Conservation (phyloP, 2,113 vertebrate species). For the Gracilinanus agilis region DNA sequence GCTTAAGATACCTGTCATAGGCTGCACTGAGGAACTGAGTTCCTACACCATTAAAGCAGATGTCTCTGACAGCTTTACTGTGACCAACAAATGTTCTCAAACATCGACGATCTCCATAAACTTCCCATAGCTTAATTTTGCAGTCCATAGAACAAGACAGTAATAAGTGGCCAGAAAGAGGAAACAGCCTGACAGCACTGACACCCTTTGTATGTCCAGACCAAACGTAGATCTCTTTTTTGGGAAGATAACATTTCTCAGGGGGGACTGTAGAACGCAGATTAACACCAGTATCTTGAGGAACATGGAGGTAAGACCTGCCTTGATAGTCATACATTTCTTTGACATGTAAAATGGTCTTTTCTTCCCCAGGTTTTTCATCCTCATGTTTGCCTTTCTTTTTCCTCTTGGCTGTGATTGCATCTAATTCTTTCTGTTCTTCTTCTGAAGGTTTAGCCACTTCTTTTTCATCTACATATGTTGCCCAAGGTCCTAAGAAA, state of each 20-base stretch:
- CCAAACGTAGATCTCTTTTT: constrained; percentile 99
- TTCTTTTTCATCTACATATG: too few relatives aligned
- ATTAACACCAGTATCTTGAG: constrained; percentile 98
- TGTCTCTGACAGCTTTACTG: constrained; percentile 97
- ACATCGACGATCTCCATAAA: constrained; percentile 97
- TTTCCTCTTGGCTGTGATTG: too few relatives aligned
- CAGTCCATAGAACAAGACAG: constrained; percentile 98
- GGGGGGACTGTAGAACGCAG: constrained; percentile 92
- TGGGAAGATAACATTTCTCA: constrained; percentile 98
- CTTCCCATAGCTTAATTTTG: constrained; percentile 99
- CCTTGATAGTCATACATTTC: constrained; percentile 99
- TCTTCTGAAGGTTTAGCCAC: too few relatives aligned
- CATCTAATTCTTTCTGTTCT: too few relatives aligned
- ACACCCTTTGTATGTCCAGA: constrained; percentile 99
- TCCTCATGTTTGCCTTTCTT: too few relatives aligned
- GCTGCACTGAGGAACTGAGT: constrained; percentile 96
- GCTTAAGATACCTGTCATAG: constrained; percentile 97
- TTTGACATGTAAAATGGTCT: too few relatives aligned
- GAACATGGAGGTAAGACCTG: constrained; percentile 96
- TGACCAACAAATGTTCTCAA: constrained; percentile 97
- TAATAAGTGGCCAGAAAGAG: constrained; percentile 94
- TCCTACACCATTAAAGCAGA: constrained; percentile 96
- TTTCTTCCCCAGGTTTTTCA: too few relatives aligned
- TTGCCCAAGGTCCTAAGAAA: too few relatives aligned
- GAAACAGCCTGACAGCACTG: constrained; percentile 97